phyloP scores from a whole-genome alignment of 2,888 invertebrate species.

The Zonitis immaculata region DNA sequence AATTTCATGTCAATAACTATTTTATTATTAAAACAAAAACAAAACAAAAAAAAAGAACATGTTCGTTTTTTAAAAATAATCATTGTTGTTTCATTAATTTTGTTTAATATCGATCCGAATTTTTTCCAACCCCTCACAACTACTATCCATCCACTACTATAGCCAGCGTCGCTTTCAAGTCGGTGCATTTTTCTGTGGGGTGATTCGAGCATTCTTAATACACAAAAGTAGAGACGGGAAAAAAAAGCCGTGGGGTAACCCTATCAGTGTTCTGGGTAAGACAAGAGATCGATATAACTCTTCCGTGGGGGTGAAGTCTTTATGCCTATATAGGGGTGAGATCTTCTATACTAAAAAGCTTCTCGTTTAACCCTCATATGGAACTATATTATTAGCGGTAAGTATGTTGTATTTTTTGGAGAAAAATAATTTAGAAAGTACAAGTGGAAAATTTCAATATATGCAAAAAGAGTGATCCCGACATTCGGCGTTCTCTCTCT shows the following conservation, averaged over 20 bases:
- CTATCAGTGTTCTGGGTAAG: conserved; percentile 47
- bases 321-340: conserved; percentile 42
- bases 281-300: conserved; percentile 52
- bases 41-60: conserved; percentile 22
- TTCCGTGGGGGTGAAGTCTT: conserved; percentile 49
- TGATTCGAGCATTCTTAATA: conserved; percentile 34
- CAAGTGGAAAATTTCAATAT: conserved; percentile 4
- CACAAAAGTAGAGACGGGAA: conserved; percentile 28
- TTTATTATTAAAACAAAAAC: conserved; percentile 44
- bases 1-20: conserved; percentile 49
- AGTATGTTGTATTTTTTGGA: too few species aligned
- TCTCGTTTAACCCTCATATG: too few species aligned
- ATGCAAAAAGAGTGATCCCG: conserved; percentile 18
- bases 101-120: too few species aligned
- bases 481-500: conserved; percentile 17
- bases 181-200: conserved; percentile 25
- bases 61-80: conserved; percentile 44
- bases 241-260: conserved; percentile 44
- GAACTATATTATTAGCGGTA: too few species aligned
- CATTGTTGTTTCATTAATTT: conserved; percentile 15
- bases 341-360: too few species aligned
- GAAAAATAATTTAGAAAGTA: too few species aligned
- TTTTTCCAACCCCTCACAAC: neutral
- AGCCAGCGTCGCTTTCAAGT: conserved; percentile 3
- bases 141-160: conserved; percentile 1